These are phyloP conservation scores for Eupithecia pulchellata DNA, from an alignment of 2,888 invertebrate species.

Conservation along the genomic window DNA sequence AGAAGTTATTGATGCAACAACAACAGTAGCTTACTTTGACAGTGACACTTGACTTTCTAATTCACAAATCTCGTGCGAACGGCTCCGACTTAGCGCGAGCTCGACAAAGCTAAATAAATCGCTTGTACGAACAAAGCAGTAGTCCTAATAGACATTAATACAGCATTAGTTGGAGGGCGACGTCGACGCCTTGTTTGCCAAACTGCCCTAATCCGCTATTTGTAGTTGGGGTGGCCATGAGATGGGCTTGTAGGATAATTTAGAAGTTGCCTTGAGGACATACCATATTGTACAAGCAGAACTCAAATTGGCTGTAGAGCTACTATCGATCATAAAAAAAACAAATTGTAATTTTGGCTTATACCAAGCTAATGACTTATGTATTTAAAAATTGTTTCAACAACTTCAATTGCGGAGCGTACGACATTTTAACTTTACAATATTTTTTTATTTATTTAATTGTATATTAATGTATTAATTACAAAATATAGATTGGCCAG, in stretches of 20 bases:
- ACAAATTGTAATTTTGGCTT: no score
- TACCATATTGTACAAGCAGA: neutral
- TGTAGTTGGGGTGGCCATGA: constrained; percentile 66
- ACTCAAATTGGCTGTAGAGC: neutral
- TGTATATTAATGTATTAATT: no score
- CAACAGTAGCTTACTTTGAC: neutral
- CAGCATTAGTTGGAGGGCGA: constrained; percentile 79
- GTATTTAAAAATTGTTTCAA: no score
- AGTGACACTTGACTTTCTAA: constrained; percentile 32
- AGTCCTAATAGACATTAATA: constrained; percentile 83
- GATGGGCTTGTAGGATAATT: neutral
- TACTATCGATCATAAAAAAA: neutral
- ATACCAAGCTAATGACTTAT: no score
- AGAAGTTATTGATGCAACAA: no score
- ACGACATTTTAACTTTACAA: no score
- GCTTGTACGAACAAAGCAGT: constrained; percentile 70
- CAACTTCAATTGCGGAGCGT: no score
- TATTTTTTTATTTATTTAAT: no score
- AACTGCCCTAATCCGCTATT: constrained; percentile 85
- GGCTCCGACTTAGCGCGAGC: constrained; percentile 65
- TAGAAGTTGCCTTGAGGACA: constrained; percentile 32
- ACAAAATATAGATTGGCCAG: no score
- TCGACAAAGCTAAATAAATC: constrained; percentile 68
- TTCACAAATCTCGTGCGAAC: constrained; percentile 63
- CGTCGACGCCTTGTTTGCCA: constrained; percentile 84